Evolutionary conservation across 2,888 invertebrate genomes (phyloP).

Genomic region (Heliconius sara): DNA sequence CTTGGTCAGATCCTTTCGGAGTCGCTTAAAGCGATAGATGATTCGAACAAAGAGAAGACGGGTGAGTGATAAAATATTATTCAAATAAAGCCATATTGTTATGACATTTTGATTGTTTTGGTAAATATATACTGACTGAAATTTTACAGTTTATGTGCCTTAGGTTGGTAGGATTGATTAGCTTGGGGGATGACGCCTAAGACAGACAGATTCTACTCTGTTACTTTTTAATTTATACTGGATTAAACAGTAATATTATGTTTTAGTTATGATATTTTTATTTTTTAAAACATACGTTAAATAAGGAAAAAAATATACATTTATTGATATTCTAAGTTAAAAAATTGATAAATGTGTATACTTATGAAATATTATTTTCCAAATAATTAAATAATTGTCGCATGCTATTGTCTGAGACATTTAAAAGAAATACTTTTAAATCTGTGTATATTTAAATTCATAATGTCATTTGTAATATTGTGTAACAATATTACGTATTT

Average conservation of each 20-base stretch:
- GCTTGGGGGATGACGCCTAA: not conserved
- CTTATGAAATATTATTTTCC: too few relatives aligned
- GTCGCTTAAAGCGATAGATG: constrained; percentile 79
- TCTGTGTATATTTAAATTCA: not conserved
- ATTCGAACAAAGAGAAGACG: constrained; percentile 72
- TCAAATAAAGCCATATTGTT: not conserved
- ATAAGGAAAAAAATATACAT: too few relatives aligned
- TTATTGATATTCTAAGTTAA: too few relatives aligned
- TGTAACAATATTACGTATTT: not conserved
- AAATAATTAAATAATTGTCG: not conserved
- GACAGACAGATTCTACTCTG: not conserved
- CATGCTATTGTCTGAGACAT: not conserved
- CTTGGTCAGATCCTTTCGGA: constrained; percentile 84
- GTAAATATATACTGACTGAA: not conserved
- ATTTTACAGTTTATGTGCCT: not conserved
- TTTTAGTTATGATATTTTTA: too few relatives aligned
- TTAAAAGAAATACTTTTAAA: not conserved
- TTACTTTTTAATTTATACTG: too few relatives aligned
- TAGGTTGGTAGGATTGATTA: not conserved
- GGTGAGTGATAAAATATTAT: constrained; percentile 68
- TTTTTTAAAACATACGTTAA: too few relatives aligned
- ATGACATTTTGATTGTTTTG: not conserved
- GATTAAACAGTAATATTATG: too few relatives aligned
- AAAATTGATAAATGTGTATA: too few relatives aligned
- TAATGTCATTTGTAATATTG: not conserved